Conservation (phyloP, 2,888 invertebrate species). For the Patella depressa region DNA sequence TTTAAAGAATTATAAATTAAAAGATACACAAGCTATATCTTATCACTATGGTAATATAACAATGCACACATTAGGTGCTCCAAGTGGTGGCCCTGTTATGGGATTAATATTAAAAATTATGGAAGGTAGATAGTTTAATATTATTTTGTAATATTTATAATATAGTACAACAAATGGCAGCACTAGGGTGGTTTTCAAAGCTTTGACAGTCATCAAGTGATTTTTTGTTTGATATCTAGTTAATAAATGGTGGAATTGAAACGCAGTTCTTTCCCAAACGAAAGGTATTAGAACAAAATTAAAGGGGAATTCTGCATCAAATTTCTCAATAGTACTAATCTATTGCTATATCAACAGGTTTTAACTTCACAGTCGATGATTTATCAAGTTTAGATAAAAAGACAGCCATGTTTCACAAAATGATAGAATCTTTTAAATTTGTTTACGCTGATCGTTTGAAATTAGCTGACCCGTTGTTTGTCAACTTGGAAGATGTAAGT, state of each 20-base stretch:
- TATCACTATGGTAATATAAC: conserved; percentile 39
- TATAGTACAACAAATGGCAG: no score
- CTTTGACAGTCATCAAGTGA: no score
- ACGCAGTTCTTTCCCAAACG: no score
- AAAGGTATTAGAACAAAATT: no score
- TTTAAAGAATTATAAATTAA: conserved; percentile 34
- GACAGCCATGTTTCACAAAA: conserved; percentile 80
- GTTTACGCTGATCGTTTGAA: conserved; percentile 80
- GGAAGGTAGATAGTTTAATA: conserved; percentile 35
- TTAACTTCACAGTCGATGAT: conserved; percentile 30
- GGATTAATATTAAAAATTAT: conserved; percentile 49
- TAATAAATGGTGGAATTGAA: no score
- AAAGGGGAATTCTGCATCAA: no score
- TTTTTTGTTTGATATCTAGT: no score
- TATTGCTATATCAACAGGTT: conserved; percentile 23
- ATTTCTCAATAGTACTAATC: no score
- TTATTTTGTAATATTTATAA: no score
- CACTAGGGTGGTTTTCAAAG: no score
- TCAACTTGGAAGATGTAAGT: conserved; percentile 71
- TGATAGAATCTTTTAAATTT: conserved; percentile 90
- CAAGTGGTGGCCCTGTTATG: conserved; percentile 48
- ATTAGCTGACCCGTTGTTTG: conserved; percentile 53
- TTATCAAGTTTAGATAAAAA: conserved; percentile 27
- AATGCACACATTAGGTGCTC: conserved; percentile 40
- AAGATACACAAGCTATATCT: conserved; percentile 26